Conservation (phyloP, 2,888 invertebrate species). For the Conomelus anceps region DNA sequence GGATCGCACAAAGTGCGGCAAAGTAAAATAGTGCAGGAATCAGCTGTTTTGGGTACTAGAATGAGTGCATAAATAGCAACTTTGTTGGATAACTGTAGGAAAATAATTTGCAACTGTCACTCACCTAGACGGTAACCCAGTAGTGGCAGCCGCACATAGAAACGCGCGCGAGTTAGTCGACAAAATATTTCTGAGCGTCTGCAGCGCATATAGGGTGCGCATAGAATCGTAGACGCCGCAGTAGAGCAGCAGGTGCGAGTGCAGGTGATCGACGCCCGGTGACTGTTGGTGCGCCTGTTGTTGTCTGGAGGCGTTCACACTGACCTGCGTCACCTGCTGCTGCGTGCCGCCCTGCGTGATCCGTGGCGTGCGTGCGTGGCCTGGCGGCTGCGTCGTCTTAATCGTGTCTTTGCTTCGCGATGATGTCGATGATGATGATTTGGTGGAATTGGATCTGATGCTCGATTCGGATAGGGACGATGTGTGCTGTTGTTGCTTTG, state of each 20-base stretch:
- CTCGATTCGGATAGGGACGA: not conserved
- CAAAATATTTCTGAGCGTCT: constrained; percentile 65
- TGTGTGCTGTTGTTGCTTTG: not conserved
- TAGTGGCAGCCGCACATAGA: constrained; percentile 67
- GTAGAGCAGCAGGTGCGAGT: constrained; percentile 77
- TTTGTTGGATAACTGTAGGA: too few relatives aligned
- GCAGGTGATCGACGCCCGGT: constrained; percentile 53
- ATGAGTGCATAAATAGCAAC: too few relatives aligned
- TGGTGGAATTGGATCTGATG: not conserved
- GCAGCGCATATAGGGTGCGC: constrained; percentile 64
- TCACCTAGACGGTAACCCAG: constrained; percentile 44
- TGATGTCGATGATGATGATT: not conserved
- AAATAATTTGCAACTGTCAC: too few relatives aligned
- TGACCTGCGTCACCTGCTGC: constrained; percentile 4
- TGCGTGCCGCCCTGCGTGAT: not conserved
- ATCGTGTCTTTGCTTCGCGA: not conserved
- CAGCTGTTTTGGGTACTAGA: too few relatives aligned
- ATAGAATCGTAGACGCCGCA: constrained; percentile 70
- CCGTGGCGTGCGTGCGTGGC: not conserved
- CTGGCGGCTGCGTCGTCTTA: not conserved
- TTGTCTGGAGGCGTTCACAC: constrained; percentile 6
- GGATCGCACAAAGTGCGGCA: too few relatives aligned
- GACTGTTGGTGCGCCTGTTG: constrained; percentile 29
- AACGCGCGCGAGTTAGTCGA: constrained; percentile 63
- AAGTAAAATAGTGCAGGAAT: too few relatives aligned